Conservation (phyloP, 2,113 vertebrate species). For the Anolis sagrei region DNA sequence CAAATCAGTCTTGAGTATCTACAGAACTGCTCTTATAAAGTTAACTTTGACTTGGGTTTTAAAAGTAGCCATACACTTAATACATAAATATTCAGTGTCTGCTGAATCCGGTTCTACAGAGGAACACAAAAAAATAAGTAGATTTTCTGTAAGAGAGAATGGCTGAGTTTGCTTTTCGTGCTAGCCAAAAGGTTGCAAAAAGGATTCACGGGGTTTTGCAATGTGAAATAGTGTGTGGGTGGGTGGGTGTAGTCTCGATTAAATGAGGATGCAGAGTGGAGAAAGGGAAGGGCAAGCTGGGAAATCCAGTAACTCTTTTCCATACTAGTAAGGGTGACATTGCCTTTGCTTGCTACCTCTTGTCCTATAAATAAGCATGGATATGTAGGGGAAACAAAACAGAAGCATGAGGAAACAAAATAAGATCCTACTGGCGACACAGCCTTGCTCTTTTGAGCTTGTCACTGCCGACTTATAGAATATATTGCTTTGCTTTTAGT, state of each 20-base stretch:
- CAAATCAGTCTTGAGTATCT: neutral
- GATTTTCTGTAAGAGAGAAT: neutral
- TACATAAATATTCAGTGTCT: neutral
- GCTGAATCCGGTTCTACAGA: neutral
- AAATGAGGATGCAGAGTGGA: neutral
- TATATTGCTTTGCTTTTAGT: constrained; percentile 3
- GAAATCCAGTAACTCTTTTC: neutral
- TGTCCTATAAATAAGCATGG: neutral
- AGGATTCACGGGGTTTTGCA: neutral
- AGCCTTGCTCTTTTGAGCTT: neutral
- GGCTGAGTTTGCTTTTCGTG: neutral
- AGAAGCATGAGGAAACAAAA: neutral
- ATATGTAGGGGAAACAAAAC: neutral
- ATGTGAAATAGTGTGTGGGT: neutral
- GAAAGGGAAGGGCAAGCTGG: neutral
- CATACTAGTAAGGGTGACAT: neutral
- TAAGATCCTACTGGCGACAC: neutral
- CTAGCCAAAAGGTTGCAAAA: neutral
- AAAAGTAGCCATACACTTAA: neutral
- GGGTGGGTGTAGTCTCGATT: neutral
- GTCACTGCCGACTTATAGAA: neutral
- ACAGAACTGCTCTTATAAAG: neutral
- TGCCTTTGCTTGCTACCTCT: neutral
- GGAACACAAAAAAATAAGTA: neutral
- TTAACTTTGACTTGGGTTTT: neutral